Conservation (phyloP, 64 coral and sea anemone species). For the Stichodactyla helianthus region DNA sequence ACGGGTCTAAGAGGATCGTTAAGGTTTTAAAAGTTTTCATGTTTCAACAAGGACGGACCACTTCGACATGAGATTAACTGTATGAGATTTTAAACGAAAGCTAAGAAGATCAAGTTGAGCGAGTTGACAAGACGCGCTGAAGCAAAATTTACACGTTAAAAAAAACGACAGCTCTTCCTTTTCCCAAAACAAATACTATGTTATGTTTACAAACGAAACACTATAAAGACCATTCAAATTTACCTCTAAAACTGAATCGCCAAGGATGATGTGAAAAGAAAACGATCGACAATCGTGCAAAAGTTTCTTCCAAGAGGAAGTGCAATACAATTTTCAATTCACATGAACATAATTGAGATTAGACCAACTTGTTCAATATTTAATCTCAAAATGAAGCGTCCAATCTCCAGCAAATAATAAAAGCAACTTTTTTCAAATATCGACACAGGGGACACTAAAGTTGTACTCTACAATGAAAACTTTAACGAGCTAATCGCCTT, state of each 20-base stretch:
- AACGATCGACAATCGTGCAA: not conserved
- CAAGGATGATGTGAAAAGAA: not conserved
- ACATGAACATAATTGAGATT: conserved; percentile 6
- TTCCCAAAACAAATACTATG: not conserved
- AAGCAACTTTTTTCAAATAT: not conserved
- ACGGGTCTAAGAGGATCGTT: not conserved
- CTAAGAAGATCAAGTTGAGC: not conserved
- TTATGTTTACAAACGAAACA: not conserved
- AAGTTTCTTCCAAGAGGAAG: not conserved
- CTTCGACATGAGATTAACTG: not conserved
- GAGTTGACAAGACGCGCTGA: not conserved
- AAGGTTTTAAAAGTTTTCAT: not conserved
- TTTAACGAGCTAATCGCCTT: not conserved
- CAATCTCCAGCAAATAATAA: not conserved
- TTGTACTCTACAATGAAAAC: not conserved
- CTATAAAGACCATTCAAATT: not conserved
- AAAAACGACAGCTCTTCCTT: not conserved
- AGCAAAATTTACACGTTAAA: not conserved
- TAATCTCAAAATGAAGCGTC: not conserved
- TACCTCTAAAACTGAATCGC: not conserved
- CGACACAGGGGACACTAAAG: not conserved
- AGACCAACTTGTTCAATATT: conserved; percentile 5
- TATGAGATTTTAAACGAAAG: conserved; percentile 9
- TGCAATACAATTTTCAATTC: conserved; percentile 2
- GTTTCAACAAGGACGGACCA: not conserved